phyloP scores from a whole-genome alignment of 2,888 invertebrate species.

The Augiades crinisus region DNA sequence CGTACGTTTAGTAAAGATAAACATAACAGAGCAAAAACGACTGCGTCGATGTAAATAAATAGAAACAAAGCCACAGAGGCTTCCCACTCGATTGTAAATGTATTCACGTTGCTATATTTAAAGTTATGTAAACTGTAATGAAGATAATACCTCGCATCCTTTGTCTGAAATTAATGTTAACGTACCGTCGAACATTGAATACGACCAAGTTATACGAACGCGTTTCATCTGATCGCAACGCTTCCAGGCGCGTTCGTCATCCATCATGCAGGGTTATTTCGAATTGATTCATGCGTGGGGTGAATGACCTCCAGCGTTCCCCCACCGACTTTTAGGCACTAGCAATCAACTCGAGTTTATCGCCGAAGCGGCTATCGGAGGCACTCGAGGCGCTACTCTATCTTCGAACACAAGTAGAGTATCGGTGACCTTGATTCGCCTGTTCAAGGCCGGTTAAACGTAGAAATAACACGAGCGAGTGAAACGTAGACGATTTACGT shows the following conservation, averaged over 20 bases:
- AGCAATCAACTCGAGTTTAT: slow-evolving; percentile 59
- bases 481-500: slow-evolving; percentile 10
- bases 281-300: slow-evolving; percentile 66
- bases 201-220: slow-evolving; percentile 19
- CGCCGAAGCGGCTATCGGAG: slow-evolving; percentile 63
- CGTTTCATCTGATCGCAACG: slow-evolving; percentile 40
- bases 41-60: slow-evolving; percentile 17
- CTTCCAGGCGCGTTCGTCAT: slow-evolving; percentile 42
- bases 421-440: slow-evolving; percentile 62
- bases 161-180: slow-evolving; percentile 11
- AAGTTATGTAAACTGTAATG: slow-evolving; percentile 6
- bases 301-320: slow-evolving; percentile 62
- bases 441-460: slow-evolving; percentile 53
- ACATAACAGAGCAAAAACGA: slow-evolving; percentile 28
- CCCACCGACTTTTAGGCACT: slow-evolving; percentile 57
- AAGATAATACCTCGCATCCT: slow-evolving; percentile 11
- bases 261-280: slow-evolving; percentile 48
- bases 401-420: slow-evolving; percentile 15
- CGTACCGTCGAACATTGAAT: not conserved
- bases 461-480: slow-evolving; percentile 5
- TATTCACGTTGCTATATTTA: not conserved
- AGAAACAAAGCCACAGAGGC: slow-evolving; percentile 25
- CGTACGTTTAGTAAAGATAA: slow-evolving; percentile 40
- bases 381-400: slow-evolving; percentile 45
- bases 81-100: slow-evolving; percentile 13